phyloP scores from a whole-genome alignment of 2,888 invertebrate genomes.

The Calephelis perditalis region DNA sequence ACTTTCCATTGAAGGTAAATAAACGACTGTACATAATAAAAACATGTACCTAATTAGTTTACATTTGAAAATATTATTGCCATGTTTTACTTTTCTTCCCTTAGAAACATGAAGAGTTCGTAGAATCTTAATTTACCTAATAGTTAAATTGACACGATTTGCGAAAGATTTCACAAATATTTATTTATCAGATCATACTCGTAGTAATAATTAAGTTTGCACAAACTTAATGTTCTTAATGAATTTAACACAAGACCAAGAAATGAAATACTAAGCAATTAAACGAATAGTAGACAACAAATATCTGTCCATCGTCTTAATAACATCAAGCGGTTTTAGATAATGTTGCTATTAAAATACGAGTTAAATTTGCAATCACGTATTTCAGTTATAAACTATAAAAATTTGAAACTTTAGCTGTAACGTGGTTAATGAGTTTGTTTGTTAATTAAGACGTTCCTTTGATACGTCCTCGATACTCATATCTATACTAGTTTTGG shows the following conservation, averaged over 20 bases:
- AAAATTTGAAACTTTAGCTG: constrained; percentile 37
- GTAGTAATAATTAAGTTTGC: too few species aligned
- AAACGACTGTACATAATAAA: too few species aligned
- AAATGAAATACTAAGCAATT: constrained; percentile 6
- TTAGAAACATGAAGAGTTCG: too few species aligned
- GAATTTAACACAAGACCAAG: neutral
- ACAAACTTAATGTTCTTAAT: neutral
- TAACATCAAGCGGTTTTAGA: neutral
- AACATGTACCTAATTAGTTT: too few species aligned
- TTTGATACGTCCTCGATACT: constrained; percentile 37
- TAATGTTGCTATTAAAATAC: neutral
- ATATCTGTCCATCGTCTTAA: neutral
- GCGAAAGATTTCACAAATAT: too few species aligned
- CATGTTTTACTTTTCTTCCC: too few species aligned
- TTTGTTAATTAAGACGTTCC: constrained; percentile 39
- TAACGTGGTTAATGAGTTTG: constrained; percentile 37
- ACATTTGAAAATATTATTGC: too few species aligned
- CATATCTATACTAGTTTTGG: constrained; percentile 24
- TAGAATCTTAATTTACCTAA: too few species aligned
- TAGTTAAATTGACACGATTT: too few species aligned
- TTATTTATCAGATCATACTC: too few species aligned
- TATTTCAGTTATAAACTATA: too few species aligned
- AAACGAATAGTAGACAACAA: neutral
- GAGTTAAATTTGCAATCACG: constrained; percentile 1
- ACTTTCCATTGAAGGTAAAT: too few species aligned